phyloP scores from a whole-genome alignment of 2,113 vertebrate species.

The Dendrocopos noguchii region DNA sequence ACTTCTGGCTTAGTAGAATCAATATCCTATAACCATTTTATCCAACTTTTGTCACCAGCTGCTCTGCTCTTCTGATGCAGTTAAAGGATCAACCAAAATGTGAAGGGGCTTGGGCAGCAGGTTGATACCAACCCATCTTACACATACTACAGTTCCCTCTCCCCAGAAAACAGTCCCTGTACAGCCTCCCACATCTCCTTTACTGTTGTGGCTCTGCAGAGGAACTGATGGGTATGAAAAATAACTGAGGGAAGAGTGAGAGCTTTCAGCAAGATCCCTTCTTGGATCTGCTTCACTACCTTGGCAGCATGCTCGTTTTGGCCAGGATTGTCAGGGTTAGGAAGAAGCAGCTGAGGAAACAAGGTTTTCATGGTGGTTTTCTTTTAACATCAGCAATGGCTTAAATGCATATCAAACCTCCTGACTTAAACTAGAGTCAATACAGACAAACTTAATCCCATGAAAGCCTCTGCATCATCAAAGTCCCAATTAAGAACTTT shows the following conservation, averaged over 20 bases:
- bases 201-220: not conserved
- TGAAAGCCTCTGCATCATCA: not conserved
- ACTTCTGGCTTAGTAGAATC: not conserved
- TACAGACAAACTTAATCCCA: not conserved
- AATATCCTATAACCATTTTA: not conserved
- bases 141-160: not conserved
- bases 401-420: not conserved
- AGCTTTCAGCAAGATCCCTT: not conserved
- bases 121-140: fast-evolving
- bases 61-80: not conserved
- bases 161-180: not conserved
- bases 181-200: not conserved
- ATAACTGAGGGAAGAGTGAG: not conserved
- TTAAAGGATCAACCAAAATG: not conserved
- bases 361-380: not conserved
- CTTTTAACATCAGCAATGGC: not conserved
- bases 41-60: not conserved
- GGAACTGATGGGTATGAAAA: not conserved
- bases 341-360: not conserved
- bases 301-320: not conserved
- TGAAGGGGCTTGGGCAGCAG: not conserved
- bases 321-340: not conserved
- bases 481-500: slow-evolving; percentile 20
- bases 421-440: not conserved
- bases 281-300: not conserved